phyloP scores from a whole-genome alignment of 2,113 vertebrate genomes.

The Garra rufa region DNA sequence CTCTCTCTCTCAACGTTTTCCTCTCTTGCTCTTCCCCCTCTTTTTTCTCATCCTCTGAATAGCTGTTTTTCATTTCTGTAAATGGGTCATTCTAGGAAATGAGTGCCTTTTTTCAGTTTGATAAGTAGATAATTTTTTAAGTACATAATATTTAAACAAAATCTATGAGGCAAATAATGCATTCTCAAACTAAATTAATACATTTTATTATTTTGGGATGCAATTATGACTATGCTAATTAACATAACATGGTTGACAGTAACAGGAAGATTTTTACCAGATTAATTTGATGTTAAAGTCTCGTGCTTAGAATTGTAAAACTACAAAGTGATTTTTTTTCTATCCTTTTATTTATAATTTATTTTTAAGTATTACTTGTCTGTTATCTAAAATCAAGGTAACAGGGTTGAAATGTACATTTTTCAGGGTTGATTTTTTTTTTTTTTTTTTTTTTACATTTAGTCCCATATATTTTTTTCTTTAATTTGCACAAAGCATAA shows the following conservation, averaged over 20 bases:
- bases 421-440: too few relatives aligned
- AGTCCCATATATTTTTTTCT: too few relatives aligned
- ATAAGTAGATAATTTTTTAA: background rate
- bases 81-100: conserved; percentile 67
- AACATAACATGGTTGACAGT: background rate
- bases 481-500: too few relatives aligned
- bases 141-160: background rate
- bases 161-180: background rate
- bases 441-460: too few relatives aligned
- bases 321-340: background rate
- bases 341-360: background rate
- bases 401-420: conserved; percentile 5
- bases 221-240: background rate
- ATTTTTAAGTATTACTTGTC: background rate
- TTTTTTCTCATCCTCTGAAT: conserved; percentile 75
- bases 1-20: conserved; percentile 61
- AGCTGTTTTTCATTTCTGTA: conserved; percentile 86
- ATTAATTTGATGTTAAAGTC: background rate
- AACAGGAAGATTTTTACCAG: background rate
- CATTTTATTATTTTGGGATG: background rate
- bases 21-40: conserved; percentile 57
- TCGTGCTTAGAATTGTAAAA: background rate
- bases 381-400: background rate
- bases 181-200: background rate
- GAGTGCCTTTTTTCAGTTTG: background rate